These are phyloP conservation scores for Adela reaumurella DNA, from an alignment of 2,888 invertebrate species.

Conservation along the genomic window DNA sequence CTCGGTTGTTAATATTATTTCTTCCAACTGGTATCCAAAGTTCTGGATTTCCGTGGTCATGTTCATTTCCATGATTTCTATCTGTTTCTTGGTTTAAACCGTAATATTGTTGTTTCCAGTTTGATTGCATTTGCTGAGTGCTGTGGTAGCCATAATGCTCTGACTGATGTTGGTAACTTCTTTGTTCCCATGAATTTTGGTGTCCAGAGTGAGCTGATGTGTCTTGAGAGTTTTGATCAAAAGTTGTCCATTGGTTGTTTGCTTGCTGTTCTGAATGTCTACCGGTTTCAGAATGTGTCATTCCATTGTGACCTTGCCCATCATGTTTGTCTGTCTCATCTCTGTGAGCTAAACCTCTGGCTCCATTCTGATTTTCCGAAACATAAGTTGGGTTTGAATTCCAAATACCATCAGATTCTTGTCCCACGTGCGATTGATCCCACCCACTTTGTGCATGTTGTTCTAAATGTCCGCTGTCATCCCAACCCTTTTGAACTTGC, in stretches of 20 bases:
- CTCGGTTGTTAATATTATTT: too few species aligned
- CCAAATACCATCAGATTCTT: conserved; percentile 12
- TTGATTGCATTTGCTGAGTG: neutral
- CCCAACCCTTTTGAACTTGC: conserved; percentile 18
- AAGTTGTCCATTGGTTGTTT: conserved; percentile 20
- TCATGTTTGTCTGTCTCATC: neutral
- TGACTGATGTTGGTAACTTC: neutral
- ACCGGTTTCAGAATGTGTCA: neutral
- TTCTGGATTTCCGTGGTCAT: too few species aligned
- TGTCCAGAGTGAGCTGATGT: neutral
- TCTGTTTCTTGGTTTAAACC: too few species aligned
- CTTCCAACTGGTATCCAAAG: too few species aligned
- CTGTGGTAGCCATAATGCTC: neutral
- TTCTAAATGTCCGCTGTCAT: conserved; percentile 18
- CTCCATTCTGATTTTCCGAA: too few species aligned
- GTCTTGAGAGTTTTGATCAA: conserved; percentile 15
- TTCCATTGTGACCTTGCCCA: neutral
- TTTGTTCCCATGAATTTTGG: neutral
- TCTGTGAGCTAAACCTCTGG: too few species aligned
- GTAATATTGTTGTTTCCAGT: neutral
- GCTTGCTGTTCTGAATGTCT: neutral
- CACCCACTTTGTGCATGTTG: conserved; percentile 19
- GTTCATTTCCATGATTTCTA: too few species aligned
- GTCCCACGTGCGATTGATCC: conserved; percentile 12
- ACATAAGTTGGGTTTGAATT: too few species aligned